phyloP scores from a whole-genome alignment of 2,888 invertebrate species.

The Eubasilissa splendida region DNA sequence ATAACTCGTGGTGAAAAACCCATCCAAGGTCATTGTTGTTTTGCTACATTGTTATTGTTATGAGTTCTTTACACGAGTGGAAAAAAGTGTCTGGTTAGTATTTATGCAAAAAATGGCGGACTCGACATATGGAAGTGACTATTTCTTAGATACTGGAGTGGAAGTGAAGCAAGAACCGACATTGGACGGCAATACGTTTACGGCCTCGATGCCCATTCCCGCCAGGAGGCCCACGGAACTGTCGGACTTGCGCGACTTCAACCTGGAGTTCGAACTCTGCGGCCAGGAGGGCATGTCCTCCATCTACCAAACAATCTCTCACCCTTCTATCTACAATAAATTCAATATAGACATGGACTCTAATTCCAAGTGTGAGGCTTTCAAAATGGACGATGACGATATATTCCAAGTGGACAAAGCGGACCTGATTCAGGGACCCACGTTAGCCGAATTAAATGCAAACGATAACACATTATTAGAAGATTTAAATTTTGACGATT shows the following conservation, averaged over 20 bases:
- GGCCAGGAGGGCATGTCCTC: slow-evolving; percentile 69
- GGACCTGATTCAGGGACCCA: slow-evolving; percentile 87
- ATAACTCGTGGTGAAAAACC: slow-evolving; percentile 18
- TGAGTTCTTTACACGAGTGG: not conserved
- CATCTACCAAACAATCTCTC: slow-evolving; percentile 63
- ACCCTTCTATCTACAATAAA: slow-evolving; percentile 64
- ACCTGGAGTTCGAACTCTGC: slow-evolving; percentile 73
- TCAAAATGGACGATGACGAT: slow-evolving; percentile 90
- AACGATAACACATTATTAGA: slow-evolving; percentile 88
- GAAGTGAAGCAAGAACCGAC: slow-evolving; percentile 76
- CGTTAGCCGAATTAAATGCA: slow-evolving; percentile 88
- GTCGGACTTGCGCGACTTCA: slow-evolving; percentile 68
- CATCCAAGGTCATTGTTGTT: slow-evolving; percentile 53
- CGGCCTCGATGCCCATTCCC: slow-evolving; percentile 79
- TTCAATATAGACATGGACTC: slow-evolving; percentile 67
- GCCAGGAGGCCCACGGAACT: slow-evolving; percentile 67
- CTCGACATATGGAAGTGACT: slow-evolving; percentile 76
- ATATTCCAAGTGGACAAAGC: slow-evolving; percentile 89
- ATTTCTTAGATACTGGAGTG: slow-evolving; percentile 76
- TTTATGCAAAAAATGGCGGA: slow-evolving; percentile 70
- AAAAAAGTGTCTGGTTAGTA: slow-evolving; percentile 26
- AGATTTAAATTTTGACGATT: slow-evolving; percentile 90
- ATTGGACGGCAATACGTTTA: slow-evolving; percentile 63
- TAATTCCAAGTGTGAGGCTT: slow-evolving; percentile 73
- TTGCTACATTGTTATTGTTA: slow-evolving; percentile 50